Conservation (phyloP, 2,888 invertebrate species). For the Agelastica alni region DNA sequence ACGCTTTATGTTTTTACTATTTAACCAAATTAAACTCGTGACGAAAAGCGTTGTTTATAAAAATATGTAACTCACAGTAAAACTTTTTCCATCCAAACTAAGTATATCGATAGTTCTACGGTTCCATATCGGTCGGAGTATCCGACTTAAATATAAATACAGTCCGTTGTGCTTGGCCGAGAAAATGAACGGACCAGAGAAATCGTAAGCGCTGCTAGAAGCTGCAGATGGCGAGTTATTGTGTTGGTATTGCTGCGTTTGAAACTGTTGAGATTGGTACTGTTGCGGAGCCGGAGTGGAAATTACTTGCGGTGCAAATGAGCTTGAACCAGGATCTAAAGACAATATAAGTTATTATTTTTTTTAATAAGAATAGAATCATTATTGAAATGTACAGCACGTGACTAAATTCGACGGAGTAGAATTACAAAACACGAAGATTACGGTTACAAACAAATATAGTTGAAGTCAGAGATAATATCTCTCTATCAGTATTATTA, state of each 20-base stretch:
- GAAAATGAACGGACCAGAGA: slow-evolving; percentile 48
- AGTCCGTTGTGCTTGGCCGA: slow-evolving; percentile 93
- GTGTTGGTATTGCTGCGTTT: slow-evolving; percentile 24
- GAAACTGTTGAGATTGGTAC: slow-evolving; percentile 35
- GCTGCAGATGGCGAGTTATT: slow-evolving; percentile 31
- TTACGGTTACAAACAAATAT: background rate
- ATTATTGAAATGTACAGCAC: no score
- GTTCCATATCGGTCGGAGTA: slow-evolving; percentile 89
- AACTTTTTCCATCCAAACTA: slow-evolving; percentile 60
- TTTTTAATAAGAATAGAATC: slow-evolving; percentile 3
- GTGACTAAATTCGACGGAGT: background rate
- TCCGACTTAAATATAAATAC: slow-evolving; percentile 86
- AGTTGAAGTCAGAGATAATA: no score
- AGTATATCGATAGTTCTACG: slow-evolving; percentile 71
- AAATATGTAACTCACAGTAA: slow-evolving; percentile 60
- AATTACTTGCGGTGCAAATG: slow-evolving; percentile 52
- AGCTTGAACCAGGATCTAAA: slow-evolving; percentile 40
- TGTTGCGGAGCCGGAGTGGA: slow-evolving; percentile 51
- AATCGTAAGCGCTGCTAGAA: slow-evolving; percentile 37
- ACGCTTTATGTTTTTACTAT: no score
- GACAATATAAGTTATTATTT: slow-evolving; percentile 4
- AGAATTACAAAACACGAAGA: slow-evolving; percentile 3
- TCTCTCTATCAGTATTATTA: no score
- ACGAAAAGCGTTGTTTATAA: no score
- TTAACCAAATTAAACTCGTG: no score